phyloP scores from a whole-genome alignment of 2,888 invertebrate species.

The Mesorhabditis spiculigera region DNA sequence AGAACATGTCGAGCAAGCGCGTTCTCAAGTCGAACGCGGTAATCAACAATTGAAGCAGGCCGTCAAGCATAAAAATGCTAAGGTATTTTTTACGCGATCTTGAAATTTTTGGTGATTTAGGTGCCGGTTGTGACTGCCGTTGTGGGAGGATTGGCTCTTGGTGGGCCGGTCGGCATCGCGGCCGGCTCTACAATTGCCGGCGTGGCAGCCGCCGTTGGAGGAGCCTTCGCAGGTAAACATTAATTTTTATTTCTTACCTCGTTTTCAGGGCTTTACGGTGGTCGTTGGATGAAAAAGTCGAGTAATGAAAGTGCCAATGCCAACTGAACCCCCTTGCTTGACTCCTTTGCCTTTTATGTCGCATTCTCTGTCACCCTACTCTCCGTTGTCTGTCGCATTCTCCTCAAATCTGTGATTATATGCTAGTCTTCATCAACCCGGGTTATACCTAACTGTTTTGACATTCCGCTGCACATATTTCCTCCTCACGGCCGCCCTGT shows the following conservation, averaged over 20 bases:
- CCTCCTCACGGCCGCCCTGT: too few relatives aligned
- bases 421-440: too few relatives aligned
- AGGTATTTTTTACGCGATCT: constrained; percentile 13
- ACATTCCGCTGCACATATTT: too few relatives aligned
- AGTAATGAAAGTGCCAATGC: background rate
- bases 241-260: constrained; percentile 14
- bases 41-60: constrained; percentile 49
- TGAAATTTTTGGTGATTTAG: constrained; percentile 11
- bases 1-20: constrained; percentile 50
- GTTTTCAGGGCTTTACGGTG: constrained; percentile 26
- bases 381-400: too few relatives aligned
- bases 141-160: constrained; percentile 48
- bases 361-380: too few relatives aligned
- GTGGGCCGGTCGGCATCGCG: constrained; percentile 51
- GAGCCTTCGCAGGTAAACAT: constrained; percentile 43
- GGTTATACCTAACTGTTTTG: too few relatives aligned
- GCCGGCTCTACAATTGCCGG: constrained; percentile 53
- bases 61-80: constrained; percentile 44
- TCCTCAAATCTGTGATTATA: too few relatives aligned
- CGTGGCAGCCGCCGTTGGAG: constrained; percentile 49
- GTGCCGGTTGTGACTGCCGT: constrained; percentile 47
- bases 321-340: too few relatives aligned
- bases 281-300: constrained; percentile 39
- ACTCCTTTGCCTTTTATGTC: too few relatives aligned
- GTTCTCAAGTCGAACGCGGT: constrained; percentile 43